Evolutionary conservation across 2,113 vertebrate genomes (phyloP).

Genomic region (Turdus rufiventris): DNA sequence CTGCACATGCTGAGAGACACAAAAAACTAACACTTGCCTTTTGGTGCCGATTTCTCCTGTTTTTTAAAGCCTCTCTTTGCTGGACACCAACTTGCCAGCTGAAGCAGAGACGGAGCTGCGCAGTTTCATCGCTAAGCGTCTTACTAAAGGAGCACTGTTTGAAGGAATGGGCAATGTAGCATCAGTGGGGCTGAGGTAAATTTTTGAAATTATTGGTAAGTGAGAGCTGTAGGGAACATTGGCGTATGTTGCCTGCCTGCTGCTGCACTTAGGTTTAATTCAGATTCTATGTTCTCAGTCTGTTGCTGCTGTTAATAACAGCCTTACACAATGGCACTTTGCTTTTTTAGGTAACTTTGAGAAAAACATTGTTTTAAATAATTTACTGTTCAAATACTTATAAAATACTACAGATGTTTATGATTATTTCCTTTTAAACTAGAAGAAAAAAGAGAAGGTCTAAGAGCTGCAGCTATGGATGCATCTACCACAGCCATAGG

Average conservation of each 20-base stretch:
- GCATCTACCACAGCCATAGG: neutral
- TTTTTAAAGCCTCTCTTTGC: conserved; percentile 82
- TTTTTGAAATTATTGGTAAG: neutral
- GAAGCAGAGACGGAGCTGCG: conserved; percentile 88
- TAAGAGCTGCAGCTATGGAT: neutral
- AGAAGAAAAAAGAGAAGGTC: neutral
- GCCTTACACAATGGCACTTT: neutral
- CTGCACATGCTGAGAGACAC: neutral
- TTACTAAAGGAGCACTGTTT: conserved; percentile 91
- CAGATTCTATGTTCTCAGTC: neutral
- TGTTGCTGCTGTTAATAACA: neutral
- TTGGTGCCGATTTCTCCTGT: neutral
- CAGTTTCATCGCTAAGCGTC: conserved; percentile 85
- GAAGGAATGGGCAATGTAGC: conserved; percentile 93
- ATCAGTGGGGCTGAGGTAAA: conserved; percentile 88
- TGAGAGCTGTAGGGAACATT: neutral
- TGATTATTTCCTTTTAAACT: neutral
- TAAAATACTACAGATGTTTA: neutral
- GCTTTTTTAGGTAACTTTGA: neutral
- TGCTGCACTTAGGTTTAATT: neutral
- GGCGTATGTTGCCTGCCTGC: neutral
- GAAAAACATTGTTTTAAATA: neutral
- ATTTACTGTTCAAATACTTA: neutral
- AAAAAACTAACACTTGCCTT: neutral
- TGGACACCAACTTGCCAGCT: conserved; percentile 84